Evolutionary conservation across 2,113 vertebrate genomes (phyloP).

Genomic region (Lophura nycthemera): DNA sequence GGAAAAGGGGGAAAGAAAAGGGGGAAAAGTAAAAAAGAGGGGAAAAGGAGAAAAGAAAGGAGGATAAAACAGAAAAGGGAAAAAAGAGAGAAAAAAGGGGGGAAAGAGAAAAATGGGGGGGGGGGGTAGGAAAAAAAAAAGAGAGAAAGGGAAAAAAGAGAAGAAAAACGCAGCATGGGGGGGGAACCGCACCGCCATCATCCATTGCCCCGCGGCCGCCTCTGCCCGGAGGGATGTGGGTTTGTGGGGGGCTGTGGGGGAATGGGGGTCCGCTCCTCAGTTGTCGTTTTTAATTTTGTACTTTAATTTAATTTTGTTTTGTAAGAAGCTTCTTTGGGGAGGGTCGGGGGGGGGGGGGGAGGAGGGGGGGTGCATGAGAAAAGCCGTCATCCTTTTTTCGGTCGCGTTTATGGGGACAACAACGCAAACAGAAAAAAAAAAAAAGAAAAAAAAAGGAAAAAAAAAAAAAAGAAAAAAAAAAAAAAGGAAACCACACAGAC

Average conservation of each 20-base stretch:
- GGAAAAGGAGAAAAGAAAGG: no score
- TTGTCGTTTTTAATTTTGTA: constrained; percentile 89
- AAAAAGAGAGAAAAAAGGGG: no score
- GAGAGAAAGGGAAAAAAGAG: no score
- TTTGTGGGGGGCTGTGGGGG: no score
- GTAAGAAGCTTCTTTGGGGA: constrained; percentile 83
- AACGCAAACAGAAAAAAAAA: background rate
- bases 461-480: no score
- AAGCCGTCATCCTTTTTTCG: constrained; percentile 85
- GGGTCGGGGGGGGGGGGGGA: constrained; percentile 79
- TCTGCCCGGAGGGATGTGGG: background rate
- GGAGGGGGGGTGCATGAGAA: constrained; percentile 88
- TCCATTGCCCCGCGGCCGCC: background rate
- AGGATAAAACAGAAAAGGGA: no score
- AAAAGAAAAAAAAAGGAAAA: accelerated
- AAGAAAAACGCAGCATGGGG: no score
- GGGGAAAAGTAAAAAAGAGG: no score
- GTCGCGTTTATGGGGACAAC: constrained; percentile 88
- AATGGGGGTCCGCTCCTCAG: constrained; percentile 57
- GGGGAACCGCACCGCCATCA: background rate
- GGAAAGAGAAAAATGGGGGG: no score
- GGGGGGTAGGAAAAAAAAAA: no score
- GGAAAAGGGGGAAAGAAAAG: no score
- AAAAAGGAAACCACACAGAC: no score
- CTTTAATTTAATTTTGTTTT: constrained; percentile 85